Base-by-base conservation (phyloP, 53 echinoderm and acorn worm species). In the Zoroaster sp. region DNA sequence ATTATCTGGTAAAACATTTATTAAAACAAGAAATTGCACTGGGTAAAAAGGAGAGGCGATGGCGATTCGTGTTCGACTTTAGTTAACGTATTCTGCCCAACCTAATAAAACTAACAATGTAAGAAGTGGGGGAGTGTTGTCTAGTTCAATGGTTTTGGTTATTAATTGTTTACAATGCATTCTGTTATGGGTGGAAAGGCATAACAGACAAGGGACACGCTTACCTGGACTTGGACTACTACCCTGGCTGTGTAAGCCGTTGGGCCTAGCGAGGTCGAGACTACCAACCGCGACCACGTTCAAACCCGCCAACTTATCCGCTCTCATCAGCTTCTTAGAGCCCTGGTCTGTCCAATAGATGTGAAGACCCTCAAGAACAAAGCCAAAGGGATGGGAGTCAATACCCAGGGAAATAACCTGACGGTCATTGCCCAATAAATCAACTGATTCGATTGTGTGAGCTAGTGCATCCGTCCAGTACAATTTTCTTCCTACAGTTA, bases 381-480 rank as follows among this genome's bases (percentile, higher is more conserved):
- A 82, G 34, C 97, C 94, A 30, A 89, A 94, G 4, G 95, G 83
- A 18, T 89, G 93, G 2, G 31, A 35, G n/a, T 40, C 73, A 8
- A 69, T 51, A 0, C 69, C 89, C 3, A 95, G 87, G 34, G 85
- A 44, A 13, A 89, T 74, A 10, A 93, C 53, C 2, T 76, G 35
- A 3, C 73, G 88, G 32, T 94, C 81, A 18, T 87, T 72, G 4
- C 69, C 74, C 2, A 92, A 72, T 25, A 95, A 86, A 68, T 94
- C 88, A 15, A 87, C 52, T 14, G 73, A 78, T 73, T 97, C 97
- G 15, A 97, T 90, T 32, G 7, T 89, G 37, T 94, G 83, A 0
- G 67, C 11, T 9, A 55, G 77, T n/a, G 92, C 95, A 47, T 97
- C 94, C 55, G 90, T 88, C 97, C 97, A 97, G 78, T 97, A 97